Evolutionary conservation across 2,797 vertebrate species (phyloP).

Genomic region (Holocentrus rufus): DNA sequence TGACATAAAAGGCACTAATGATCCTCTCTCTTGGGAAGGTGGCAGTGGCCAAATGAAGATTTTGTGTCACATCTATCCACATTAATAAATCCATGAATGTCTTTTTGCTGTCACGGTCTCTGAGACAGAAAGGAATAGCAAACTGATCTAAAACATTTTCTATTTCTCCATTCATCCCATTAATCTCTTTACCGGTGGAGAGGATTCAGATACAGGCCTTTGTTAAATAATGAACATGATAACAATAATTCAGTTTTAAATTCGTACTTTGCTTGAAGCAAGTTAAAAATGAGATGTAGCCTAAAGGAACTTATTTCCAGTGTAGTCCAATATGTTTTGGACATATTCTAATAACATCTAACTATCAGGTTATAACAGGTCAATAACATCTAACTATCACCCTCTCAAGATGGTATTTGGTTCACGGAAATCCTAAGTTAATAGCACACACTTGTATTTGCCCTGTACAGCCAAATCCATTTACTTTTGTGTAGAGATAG

Average conservation of each 20-base stretch:
- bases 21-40: slow-evolving; percentile 41
- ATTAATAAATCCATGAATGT: slow-evolving; percentile 51
- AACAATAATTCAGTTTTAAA: slow-evolving; percentile 46
- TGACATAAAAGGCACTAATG: slow-evolving; percentile 61
- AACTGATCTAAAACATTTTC: slow-evolving; percentile 41
- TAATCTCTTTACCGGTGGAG: slow-evolving; percentile 29
- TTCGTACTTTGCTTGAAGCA: slow-evolving; percentile 32
- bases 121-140: slow-evolving; percentile 52
- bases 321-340: not conserved
- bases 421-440: too few species aligned
- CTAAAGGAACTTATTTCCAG: not conserved
- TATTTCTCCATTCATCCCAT: slow-evolving; percentile 36
- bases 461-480: not conserved
- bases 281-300: slow-evolving; percentile 40
- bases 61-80: slow-evolving; percentile 60
- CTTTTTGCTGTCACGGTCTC: slow-evolving; percentile 53
- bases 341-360: not conserved
- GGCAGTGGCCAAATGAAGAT: slow-evolving; percentile 52
- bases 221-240: slow-evolving; percentile 59
- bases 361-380: too few species aligned
- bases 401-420: too few species aligned
- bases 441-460: not conserved
- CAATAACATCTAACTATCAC: too few species aligned
- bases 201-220: slow-evolving; percentile 34
- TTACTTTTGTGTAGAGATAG: too few species aligned